Percentiles rank a stretch among this genome's conserved stretches.
These are phyloP conservation scores for Teinopalpus imperialis DNA, from an alignment of 2,888 invertebrate species.

Conservation along the genomic window DNA sequence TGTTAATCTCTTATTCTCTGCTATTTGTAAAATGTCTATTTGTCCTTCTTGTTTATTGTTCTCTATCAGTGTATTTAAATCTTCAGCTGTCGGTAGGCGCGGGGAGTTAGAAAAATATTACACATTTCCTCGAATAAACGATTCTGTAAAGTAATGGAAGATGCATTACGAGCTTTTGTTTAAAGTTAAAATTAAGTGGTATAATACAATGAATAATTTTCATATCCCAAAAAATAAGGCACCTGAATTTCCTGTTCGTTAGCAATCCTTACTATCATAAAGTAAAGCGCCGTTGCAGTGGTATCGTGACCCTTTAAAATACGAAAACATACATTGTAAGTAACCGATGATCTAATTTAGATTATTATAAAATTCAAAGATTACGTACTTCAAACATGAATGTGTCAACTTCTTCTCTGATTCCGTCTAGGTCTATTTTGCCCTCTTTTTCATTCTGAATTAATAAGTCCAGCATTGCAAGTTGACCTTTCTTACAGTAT, in stretches of 20 bases:
- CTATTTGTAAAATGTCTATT: no score
- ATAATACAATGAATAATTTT: not conserved
- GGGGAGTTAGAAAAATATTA: slow-evolving; percentile 70
- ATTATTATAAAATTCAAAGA: not conserved
- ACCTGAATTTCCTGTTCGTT: slow-evolving; percentile 64
- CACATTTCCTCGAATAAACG: slow-evolving; percentile 8
- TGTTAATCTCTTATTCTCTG: no score
- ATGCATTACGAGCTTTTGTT: slow-evolving; percentile 11
- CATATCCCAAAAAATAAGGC: not conserved
- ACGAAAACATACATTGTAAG: slow-evolving; percentile 1
- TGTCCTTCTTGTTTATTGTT: no score
- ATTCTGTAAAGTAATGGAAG: slow-evolving; percentile 5
- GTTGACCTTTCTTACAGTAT: slow-evolving; percentile 60
- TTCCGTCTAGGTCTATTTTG: slow-evolving; percentile 80
- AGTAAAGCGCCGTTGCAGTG: slow-evolving; percentile 56
- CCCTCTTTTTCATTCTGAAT: slow-evolving; percentile 80
- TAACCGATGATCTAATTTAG: not conserved
- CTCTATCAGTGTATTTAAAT: no score
- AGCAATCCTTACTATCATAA: slow-evolving; percentile 62
- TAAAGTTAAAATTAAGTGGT: not conserved
- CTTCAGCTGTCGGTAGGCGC: slow-evolving; percentile 80
- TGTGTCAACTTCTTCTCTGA: slow-evolving; percentile 86
- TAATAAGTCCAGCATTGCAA: slow-evolving; percentile 84
- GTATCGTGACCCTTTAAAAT: slow-evolving; percentile 68
- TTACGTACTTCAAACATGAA: slow-evolving; percentile 85